Evolutionary conservation across 2,888 invertebrate genomes (phyloP), one percentile per base, ranked within the genome.

Genomic region (Augochlorella aurata): DNA sequence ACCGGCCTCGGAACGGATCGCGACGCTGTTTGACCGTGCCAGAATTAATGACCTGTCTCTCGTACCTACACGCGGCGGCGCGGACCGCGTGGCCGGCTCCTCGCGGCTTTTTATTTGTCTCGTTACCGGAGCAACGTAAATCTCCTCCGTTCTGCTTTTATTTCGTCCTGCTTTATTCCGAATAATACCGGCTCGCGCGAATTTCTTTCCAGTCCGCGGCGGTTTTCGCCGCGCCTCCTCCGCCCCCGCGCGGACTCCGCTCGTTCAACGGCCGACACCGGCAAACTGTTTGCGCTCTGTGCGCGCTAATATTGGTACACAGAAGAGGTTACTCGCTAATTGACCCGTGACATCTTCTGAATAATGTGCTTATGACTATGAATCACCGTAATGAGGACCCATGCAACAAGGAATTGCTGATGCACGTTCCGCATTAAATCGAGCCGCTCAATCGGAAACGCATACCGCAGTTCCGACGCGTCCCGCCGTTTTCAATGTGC

Each of bases 41-140:
- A 66, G 76, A 86, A 88, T 88, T 88, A 88, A 88, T 86, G 79
- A 85, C 82, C 76, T 69, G 75, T 69, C 74, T 47, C 74, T 58
- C 24, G 58, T 58, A 58, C 21, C 71, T 65, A 16, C 70, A 74
- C 54, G n/a, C 70, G 38, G 68, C 78, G 38, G 49, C 47, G 24
- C 29, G 49, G 49, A n/a, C 72, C 49, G 47, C 58, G 72, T n/a
- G 47, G 10, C 71, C 18, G 0, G 58, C 24, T 44, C 12, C 14
- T 5, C 14, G 1, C 38, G 3, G 5, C 21, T 29, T 66, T 21
- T 44, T 66, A 45, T 66, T 66, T 45, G 9, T 45, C n/a, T 45
- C 66, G 66, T 45, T 66, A n/a, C 38, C 21, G 3, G 12, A 45
- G 45, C 66, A 18, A 66, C 45, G 66, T 66, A 47, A 67, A 67